A percentile compares a stretch with the other conserved stretches of the same genome.
Conservation (phyloP, 2,113 vertebrate species). For the Astur gentilis region DNA sequence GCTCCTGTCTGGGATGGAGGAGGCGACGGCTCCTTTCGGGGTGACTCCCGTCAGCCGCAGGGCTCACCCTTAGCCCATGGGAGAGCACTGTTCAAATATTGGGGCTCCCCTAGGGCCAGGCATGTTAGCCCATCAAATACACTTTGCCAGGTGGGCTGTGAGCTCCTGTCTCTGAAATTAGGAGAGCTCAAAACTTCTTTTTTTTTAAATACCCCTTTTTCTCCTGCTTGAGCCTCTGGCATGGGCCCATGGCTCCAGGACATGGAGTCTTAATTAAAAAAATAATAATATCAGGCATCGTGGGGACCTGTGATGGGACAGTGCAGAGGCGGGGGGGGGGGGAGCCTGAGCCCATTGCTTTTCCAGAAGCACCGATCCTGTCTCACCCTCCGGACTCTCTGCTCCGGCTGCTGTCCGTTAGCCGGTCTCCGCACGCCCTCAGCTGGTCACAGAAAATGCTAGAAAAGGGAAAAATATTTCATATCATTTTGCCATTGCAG, state of each 20-base stretch:
- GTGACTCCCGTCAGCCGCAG: background rate
- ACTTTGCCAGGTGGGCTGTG: background rate
- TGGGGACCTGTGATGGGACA: rapidly evolving
- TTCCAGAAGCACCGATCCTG: background rate
- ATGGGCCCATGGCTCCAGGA: background rate
- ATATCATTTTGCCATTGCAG: rapidly evolving
- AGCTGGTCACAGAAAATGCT: background rate
- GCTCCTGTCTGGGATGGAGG: background rate
- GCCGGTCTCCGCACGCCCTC: slow-evolving; percentile 32
- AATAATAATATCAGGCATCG: rapidly evolving
- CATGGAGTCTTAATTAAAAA: rapidly evolving
- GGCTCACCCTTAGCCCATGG: background rate
- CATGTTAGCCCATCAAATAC: rapidly evolving
- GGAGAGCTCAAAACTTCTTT: background rate
- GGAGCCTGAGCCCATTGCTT: too few relatives aligned
- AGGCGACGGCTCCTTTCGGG: rapidly evolving
- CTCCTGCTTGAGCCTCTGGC: background rate
- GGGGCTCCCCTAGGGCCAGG: rapidly evolving
- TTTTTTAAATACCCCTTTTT: background rate
- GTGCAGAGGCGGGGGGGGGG: background rate
- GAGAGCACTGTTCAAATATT: rapidly evolving
- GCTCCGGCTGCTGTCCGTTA: background rate
- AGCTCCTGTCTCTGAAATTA: background rate
- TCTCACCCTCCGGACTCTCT: background rate
- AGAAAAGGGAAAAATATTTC: rapidly evolving